Percentiles rank a stretch among this genome's conserved stretches.
Evolutionary conservation across 2,113 vertebrate genomes (phyloP).

Genomic region (Halcyon senegalensis): DNA sequence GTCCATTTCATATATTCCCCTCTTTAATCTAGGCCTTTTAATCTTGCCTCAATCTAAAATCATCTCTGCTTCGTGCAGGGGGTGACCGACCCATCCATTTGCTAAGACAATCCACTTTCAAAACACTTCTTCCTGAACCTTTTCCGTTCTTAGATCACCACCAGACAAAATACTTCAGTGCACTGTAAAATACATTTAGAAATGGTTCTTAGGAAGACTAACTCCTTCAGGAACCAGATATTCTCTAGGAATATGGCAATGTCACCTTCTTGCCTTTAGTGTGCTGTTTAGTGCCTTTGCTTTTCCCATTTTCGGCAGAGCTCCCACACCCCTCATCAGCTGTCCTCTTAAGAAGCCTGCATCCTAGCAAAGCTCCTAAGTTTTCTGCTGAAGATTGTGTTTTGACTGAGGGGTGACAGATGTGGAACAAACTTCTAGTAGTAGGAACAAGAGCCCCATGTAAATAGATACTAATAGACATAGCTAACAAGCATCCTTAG

Average conservation of each 20-base stretch:
- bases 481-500: fast-evolving
- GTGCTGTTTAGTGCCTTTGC: not conserved
- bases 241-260: not conserved
- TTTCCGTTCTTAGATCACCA: slow-evolving; percentile 1
- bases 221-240: not conserved
- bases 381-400: not conserved
- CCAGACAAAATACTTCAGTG: not conserved
- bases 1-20: slow-evolving; percentile 74
- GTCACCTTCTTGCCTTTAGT: not conserved
- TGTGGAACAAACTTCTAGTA: not conserved
- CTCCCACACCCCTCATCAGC: not conserved
- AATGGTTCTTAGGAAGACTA: not conserved
- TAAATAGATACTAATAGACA: not conserved
- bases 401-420: not conserved
- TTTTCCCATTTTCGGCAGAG: not conserved
- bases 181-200: not conserved
- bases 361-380: not conserved
- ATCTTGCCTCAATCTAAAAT: slow-evolving; percentile 79
- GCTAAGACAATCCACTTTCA: slow-evolving; percentile 30
- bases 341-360: not conserved
- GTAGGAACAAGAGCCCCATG: not conserved
- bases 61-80: slow-evolving; percentile 35
- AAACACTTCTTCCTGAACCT: slow-evolving; percentile 14
- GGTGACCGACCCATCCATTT: slow-evolving; percentile 10
- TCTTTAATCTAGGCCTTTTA: slow-evolving; percentile 85